Base-by-base conservation (phyloP, 2,113 vertebrate genomes). In the Neopipo cinnamomea region DNA sequence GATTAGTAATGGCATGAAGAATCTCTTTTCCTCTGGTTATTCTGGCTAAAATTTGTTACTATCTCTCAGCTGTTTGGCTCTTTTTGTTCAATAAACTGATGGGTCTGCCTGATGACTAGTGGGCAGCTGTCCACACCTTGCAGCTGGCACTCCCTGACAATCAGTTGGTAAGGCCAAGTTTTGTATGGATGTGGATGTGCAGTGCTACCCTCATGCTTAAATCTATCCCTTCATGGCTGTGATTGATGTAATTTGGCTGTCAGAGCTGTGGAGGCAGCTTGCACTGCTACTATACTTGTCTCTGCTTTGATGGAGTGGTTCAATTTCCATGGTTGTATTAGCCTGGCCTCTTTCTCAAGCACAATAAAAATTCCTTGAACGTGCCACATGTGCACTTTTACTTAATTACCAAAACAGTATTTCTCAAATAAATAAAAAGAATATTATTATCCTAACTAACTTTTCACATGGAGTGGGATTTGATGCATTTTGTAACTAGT, bases 181-280 rank as follows among this genome's bases (percentile, higher is more conserved):
- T 16, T 31, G 19, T 44, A 14, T 6, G 44, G 61, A 30, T 88
- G 35, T 66, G 78, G 78, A 74, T 42, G 47, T 30, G 42, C 31
- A 50, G 75, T 47, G 66, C 61, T 63, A 28, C 22, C 14, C 53
- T 50, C 18, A 7, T 14, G 12, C 31, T 93, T 71, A 39, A 84
- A 71, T 70, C 53, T 66, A 49, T 59, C 23, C 44, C 59, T 80
- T 58, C 0, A 0, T 47, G 49, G 75, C 52, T 0, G 0, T 89
- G 83, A 82, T 85, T 55, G 65, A 92, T 58, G 37, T 21, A 39
- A 62, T 90, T 86, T 91, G 89, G 72, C 95, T 94, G 19, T 35
- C 35, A 63, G 78, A 53, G 66, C 63, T 59, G 47, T 55, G 81
- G 59, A 88, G 55, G 90, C 56, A 71, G 74, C 56, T 83, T 89